Evolutionary conservation across 2,888 invertebrate genomes (phyloP).

Genomic region (Branchipolynoe longqiensis): DNA sequence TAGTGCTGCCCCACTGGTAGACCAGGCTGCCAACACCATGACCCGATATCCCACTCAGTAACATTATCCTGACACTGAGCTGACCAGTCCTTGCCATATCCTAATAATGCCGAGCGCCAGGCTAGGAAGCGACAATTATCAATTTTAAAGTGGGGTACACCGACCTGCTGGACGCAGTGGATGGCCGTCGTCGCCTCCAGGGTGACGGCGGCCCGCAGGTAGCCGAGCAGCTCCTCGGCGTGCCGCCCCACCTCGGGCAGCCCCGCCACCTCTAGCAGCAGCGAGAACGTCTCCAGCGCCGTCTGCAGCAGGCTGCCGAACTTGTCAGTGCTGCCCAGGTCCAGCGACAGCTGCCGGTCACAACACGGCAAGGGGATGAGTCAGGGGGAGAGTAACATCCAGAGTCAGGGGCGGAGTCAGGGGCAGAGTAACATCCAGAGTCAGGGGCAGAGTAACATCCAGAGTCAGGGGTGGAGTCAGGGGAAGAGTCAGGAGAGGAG

Average conservation of each 20-base stretch:
- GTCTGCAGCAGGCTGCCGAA: conserved; percentile 80
- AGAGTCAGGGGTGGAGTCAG: neutral
- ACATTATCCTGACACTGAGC: too few species aligned
- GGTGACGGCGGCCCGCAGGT: conserved; percentile 88
- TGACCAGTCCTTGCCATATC: too few species aligned
- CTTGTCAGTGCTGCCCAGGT: conserved; percentile 81
- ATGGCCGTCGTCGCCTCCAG: conserved; percentile 88
- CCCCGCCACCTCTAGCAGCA: conserved; percentile 82
- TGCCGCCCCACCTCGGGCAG: conserved; percentile 87
- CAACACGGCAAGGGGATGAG: neutral
- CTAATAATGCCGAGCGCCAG: too few species aligned
- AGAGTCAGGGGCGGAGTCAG: neutral
- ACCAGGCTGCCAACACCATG: too few species aligned
- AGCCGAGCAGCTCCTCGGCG: conserved; percentile 90
- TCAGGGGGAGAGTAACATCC: too few species aligned
- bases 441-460: neutral
- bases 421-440: neutral
- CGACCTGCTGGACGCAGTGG: conserved; percentile 89
- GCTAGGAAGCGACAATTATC: too few species aligned
- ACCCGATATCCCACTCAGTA: too few species aligned
- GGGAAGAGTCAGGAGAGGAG: too few species aligned
- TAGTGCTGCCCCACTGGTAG: too few species aligned
- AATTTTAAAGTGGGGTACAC: too few species aligned
- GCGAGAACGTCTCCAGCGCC: conserved; percentile 86
- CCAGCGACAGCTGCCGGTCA: conserved; percentile 79